These are phyloP conservation scores for Carapus acus DNA, from an alignment of 2,797 vertebrate species.

Conservation along the genomic window DNA sequence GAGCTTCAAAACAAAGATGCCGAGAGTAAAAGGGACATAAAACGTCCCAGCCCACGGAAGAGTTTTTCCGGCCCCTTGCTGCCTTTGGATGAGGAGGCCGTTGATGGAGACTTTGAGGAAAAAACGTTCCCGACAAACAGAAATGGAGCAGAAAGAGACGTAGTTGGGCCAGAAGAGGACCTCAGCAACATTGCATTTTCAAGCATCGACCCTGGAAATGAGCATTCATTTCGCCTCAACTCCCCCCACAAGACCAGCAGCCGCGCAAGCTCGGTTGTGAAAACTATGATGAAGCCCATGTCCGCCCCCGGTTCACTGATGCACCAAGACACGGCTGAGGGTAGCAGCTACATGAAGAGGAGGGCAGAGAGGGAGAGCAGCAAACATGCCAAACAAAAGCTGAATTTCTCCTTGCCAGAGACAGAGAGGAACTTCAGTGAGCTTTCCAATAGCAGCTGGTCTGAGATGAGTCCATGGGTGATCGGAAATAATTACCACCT, in stretches of 20 bases:
- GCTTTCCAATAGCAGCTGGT: slow-evolving; percentile 99
- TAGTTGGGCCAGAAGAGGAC: slow-evolving; percentile 63
- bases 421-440: slow-evolving; percentile 87
- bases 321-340: slow-evolving; percentile 57
- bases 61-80: slow-evolving; percentile 78
- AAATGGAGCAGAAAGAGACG: slow-evolving; percentile 72
- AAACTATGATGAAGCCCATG: slow-evolving; percentile 76
- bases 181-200: slow-evolving; percentile 60
- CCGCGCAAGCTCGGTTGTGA: slow-evolving; percentile 76
- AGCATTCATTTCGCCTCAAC: slow-evolving; percentile 76
- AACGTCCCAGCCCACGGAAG: slow-evolving; percentile 85
- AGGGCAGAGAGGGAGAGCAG: slow-evolving; percentile 79
- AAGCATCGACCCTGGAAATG: slow-evolving; percentile 59
- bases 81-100: slow-evolving; percentile 89
- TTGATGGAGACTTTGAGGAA: slow-evolving; percentile 90
- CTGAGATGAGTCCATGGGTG: slow-evolving; percentile 98
- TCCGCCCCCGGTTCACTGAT: slow-evolving; percentile 59
- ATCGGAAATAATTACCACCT: slow-evolving; percentile 97
- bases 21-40: slow-evolving; percentile 81
- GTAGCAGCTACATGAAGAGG: slow-evolving; percentile 65
- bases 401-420: slow-evolving; percentile 85
- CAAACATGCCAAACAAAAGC: slow-evolving; percentile 86
- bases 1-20: slow-evolving; percentile 88
- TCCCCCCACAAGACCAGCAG: slow-evolving; percentile 79
- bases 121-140: slow-evolving; percentile 65